Base-by-base conservation (phyloP, 2,888 invertebrate genomes). In the Mythimna vitellina region DNA sequence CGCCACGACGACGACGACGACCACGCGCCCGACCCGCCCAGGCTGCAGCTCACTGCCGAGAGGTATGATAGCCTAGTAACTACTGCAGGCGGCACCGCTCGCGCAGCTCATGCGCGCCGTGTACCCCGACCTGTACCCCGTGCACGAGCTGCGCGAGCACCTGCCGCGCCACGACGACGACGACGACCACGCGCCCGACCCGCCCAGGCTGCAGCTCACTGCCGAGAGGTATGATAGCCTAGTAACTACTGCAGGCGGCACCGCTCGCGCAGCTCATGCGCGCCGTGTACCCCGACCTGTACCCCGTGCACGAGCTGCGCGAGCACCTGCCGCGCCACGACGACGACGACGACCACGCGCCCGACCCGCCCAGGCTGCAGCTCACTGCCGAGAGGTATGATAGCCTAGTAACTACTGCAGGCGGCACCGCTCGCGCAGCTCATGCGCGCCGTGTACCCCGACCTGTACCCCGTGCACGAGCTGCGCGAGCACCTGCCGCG, bases 121-220 rank as follows among this genome's bases (percentile, higher is more conserved):
- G 82, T 99, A 99, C 96, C 99, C 99, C 1, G 98, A 98, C 92
- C 96, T 99, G 82, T 99, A 99, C 96, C 97, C 99, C 12, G 94
- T 99, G 69, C 98, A 99, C 94, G 93, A 96, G 80, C 96, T 99
- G 67, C 70, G 77, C 3, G 85, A 81, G 0, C 78, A 88, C 78
- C 90, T 93, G 56, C 91, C 90, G 51, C 88, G 20, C 82, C 66
- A 53, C 20, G 69, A 77, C 7, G 85, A 85, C 1, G 88, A 88
- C 56, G 86, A 80, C 57, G 86, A 87, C 1, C 58, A 58, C 58
- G 96, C 96, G 85, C 97, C 96, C 38, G 96, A 97, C 87, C 98
- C 99, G 82, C 98, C 98, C 1, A 96, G 98, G 38, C 90, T 99
- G 71, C 99, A 99, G 89, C 96, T 99, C 62, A 98, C 99, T 5